Conservation (phyloP, 2,113 vertebrate genomes). For the Maylandia zebra region DNA sequence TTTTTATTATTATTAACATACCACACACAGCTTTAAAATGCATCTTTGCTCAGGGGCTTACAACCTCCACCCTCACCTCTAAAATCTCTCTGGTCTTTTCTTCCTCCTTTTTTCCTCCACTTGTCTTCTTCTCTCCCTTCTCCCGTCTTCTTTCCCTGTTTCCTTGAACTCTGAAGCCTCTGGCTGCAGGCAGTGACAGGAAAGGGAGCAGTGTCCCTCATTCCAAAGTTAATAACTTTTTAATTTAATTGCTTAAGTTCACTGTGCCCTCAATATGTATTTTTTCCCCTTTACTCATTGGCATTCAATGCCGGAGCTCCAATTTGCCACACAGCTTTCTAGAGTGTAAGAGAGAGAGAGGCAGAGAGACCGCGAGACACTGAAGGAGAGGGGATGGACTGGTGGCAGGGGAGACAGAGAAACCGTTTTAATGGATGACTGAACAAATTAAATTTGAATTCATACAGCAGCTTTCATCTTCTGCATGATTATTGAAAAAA, state of each 20-base stretch:
- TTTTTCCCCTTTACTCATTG: conserved; percentile 59
- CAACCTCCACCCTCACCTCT: conserved; percentile 5
- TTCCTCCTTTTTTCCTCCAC: background rate
- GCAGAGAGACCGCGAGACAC: background rate
- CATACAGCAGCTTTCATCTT: conserved; percentile 67
- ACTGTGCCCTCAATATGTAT: conserved; percentile 67
- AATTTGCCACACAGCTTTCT: conserved; percentile 67
- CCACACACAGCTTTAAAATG: background rate
- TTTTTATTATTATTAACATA: background rate
- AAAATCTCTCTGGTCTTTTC: background rate
- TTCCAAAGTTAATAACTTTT: conserved; percentile 72
- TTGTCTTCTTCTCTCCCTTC: background rate
- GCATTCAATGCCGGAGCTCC: conserved; percentile 60
- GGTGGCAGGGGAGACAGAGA: conserved; percentile 44
- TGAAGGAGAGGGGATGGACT: conserved; percentile 7
- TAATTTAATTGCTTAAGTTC: conserved; percentile 74
- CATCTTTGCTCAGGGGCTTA: background rate
- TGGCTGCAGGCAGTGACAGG: conserved; percentile 31
- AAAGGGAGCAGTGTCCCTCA: conserved; percentile 52
- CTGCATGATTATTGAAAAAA: conserved; percentile 50
- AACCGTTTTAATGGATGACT: conserved; percentile 73
- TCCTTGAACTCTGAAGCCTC: conserved; percentile 30
- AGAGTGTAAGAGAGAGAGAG: background rate
- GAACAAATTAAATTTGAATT: conserved; percentile 77
- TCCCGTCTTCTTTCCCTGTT: background rate